Conservation (phyloP, 2,113 vertebrate species). For the Malaclemys terrapin region DNA sequence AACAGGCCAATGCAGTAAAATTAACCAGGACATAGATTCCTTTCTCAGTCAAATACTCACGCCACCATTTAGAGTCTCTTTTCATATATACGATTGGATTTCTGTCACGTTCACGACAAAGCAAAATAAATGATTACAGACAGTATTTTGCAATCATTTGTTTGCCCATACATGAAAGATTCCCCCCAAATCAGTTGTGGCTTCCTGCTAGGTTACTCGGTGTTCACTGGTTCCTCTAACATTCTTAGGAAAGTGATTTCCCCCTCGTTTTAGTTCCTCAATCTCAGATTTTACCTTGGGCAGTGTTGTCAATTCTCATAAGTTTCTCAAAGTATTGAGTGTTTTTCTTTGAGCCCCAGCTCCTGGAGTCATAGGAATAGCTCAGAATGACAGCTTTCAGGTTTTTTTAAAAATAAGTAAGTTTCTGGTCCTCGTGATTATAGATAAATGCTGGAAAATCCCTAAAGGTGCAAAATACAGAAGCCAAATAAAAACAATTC, state of each 20-base stretch:
- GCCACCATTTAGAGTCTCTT: not conserved
- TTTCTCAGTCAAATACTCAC: not conserved
- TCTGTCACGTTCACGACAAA: not conserved
- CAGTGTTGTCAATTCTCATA: not conserved
- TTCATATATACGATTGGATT: not conserved
- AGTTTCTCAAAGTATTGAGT: not conserved
- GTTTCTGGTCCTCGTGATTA: fast-evolving
- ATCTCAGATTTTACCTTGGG: not conserved
- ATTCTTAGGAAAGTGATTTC: not conserved
- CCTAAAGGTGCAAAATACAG: not conserved
- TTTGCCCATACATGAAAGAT: not conserved
- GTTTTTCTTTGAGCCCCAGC: not conserved
- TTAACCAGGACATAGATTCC: not conserved
- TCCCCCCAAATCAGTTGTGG: not conserved
- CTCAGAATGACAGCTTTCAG: not conserved
- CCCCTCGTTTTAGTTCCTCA: not conserved
- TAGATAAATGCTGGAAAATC: not conserved
- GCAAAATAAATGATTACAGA: not conserved
- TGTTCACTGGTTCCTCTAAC: not conserved
- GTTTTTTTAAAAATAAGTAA: not conserved
- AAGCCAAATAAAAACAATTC: not conserved
- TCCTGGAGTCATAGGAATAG: not conserved
- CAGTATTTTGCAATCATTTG: fast-evolving
- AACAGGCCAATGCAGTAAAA: not conserved
- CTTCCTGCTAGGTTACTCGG: not conserved